Evolutionary conservation across 92 coral and sea anemone species (phyloP), one percentile per base, ranked within the genome.

Genomic region (Siderastrea radians): DNA sequence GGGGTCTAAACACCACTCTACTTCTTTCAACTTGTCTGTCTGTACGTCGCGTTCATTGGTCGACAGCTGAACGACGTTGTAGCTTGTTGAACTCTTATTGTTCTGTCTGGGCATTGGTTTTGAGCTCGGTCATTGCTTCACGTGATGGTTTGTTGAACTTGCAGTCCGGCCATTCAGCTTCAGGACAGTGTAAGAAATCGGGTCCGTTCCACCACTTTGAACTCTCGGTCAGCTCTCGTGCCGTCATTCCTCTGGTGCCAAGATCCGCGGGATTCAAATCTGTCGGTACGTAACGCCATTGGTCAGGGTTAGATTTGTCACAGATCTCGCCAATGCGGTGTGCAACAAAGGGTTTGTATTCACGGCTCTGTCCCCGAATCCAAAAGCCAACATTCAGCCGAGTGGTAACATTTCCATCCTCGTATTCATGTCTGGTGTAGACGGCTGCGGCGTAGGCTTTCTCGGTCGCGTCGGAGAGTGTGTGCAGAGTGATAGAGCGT

Each of bases 301-400:
- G 93, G 47, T 80, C 90, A 49, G 96, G 93, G 66, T 52, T 87
- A 0, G 89, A 81, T 1, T 88, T 46, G 10, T 91, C 86, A n/a
- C 88, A 91, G n/a, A 88, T 88, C 74, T 91, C 82, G 4, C 96
- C 85, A 54, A 88, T 93, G 16, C 90, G 81, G 80, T 90, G 96
- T 0, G 96, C 84, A 4, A 93, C 92, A 17, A 92, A 92, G 46
- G 93, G 80, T 59, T 92, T 92, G 74, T 70, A 80, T 5, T 84
- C 76, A 2, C 89, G 69, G 67, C 95, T 92, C 80, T 89, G 90
- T 7, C 91, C 93, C 48, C 55, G 86, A 43, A 93, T 86, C 96
- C 92, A 93, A 63, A 66, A 89, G 16, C 86, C 85, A 9, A 79
- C 92, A 38, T 76, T 92, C 67, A 61, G 38, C 38, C 38, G 38